Base-by-base conservation (phyloP, 2,113 vertebrate genomes). In the Takifugu flavidus region DNA sequence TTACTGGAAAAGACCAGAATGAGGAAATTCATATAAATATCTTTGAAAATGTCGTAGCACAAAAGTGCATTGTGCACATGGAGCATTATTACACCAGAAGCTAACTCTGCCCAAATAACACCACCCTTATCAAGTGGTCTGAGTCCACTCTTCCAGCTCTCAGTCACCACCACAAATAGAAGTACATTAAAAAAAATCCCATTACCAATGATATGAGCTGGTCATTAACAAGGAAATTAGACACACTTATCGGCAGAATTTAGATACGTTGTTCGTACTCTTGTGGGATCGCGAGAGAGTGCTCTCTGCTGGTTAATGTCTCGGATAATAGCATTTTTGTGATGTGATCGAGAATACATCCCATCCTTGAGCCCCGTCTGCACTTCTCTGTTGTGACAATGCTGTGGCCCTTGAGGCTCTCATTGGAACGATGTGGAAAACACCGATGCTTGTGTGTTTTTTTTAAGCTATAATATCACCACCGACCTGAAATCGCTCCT, bases 121-220 rank as follows among this genome's bases (percentile, higher is more conserved):
- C 27, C 76, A 62, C 61, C 53, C 62, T 68, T 73, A 64, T 52
- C 39, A 13, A 65, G 73, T 31, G 47, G 73, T 68, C 52, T 8
- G 60, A 39, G 59, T 67, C 68, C 27, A 25, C 53, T 14, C 2
- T 74, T 69, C 68, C 65, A 6, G 68, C 74, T 80, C 65, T 77
- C 65, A 52, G 58, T 57, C 59, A 76, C 79, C 59, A 76, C 79
- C 84, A 44, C 81, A 85, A 79, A 86, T 75, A 84, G 75, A 84
- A 80, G 74, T 62, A 27, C 82, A 85, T 86, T 80, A 83, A 71
- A 70, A 78, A 71, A 70, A 78, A 78, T 62, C 75, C 72, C 72
- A 84, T 83, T 83, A 79, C 53, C 6, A 66, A 75, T 78, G 72
- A 39, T 49, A 82, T 88, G 77, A 75, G 70, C 64, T 77, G 80